Conservation (phyloP, 2,797 vertebrate genomes). For the Tympanoctomys barrerae region DNA sequence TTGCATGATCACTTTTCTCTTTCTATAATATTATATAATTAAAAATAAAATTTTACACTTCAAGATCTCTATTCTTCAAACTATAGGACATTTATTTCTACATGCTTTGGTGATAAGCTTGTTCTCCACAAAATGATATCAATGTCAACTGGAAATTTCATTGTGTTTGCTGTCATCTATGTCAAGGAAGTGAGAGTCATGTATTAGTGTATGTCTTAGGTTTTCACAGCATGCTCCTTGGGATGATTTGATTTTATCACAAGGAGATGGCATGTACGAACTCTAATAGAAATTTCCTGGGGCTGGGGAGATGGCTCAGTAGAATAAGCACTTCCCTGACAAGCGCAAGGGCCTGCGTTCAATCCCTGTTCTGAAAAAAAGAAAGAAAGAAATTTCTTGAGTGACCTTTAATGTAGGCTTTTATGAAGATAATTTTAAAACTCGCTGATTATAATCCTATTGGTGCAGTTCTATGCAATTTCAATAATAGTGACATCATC, state of each 20-base stretch:
- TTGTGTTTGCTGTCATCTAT: constrained; percentile 63
- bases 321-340: too few species aligned
- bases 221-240: constrained; percentile 38
- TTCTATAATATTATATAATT: constrained; percentile 7
- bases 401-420: constrained; percentile 58
- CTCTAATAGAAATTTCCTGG: not conserved
- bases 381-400: too few species aligned
- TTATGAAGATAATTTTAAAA: constrained; percentile 65
- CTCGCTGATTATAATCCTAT: constrained; percentile 42
- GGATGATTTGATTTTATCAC: constrained; percentile 73
- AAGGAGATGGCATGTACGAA: constrained; percentile 52
- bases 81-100: not conserved
- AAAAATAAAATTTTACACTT: constrained; percentile 57
- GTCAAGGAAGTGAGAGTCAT: not conserved
- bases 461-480: constrained; percentile 4
- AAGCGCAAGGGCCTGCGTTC: too few species aligned
- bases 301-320: too few species aligned
- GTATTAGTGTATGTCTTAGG: constrained; percentile 22
- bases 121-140: constrained; percentile 37
- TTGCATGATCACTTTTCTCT: not conserved
- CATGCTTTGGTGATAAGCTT: not conserved
- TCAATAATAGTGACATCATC: constrained; percentile 48
- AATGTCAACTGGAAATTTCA: constrained; percentile 68
- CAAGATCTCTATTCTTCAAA: constrained; percentile 12
- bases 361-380: too few species aligned